These are phyloP conservation scores for Anas acuta DNA, from an alignment of 2,797 vertebrate species.

Conservation along the genomic window DNA sequence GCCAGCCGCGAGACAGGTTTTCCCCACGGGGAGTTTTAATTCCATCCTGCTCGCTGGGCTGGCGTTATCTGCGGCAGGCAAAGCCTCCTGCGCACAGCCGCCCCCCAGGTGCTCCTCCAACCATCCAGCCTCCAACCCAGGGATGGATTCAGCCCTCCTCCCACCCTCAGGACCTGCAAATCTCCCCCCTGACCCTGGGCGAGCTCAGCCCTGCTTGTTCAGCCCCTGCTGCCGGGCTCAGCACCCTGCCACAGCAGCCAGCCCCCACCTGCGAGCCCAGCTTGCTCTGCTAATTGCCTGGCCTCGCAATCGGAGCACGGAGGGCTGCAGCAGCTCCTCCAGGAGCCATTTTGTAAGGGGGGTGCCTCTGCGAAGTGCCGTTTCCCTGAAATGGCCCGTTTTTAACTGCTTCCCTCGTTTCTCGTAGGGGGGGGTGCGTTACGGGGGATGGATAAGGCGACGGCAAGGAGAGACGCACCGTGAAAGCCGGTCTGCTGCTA, in stretches of 20 bases:
- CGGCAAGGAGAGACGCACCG: background rate
- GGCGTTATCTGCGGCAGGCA: background rate
- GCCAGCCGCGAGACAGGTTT: background rate
- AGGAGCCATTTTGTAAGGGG: slow-evolving; percentile 39
- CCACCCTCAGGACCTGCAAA: background rate
- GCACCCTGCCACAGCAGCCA: background rate
- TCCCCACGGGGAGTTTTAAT: background rate
- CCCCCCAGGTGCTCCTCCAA: background rate
- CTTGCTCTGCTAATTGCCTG: background rate
- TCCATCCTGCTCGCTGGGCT: background rate
- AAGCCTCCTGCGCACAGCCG: background rate
- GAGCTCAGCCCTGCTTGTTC: background rate
- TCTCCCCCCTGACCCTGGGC: background rate
- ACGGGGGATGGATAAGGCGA: slow-evolving; percentile 18
- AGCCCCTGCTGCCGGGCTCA: background rate
- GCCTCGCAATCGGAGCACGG: slow-evolving; percentile 7
- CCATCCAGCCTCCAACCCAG: background rate
- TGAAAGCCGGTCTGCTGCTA: slow-evolving; percentile 52
- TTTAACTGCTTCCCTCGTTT: slow-evolving; percentile 20
- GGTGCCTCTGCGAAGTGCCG: background rate
- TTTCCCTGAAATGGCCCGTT: slow-evolving; percentile 32
- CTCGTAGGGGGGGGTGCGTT: slow-evolving; percentile 11
- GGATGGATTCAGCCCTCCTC: background rate
- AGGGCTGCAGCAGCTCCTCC: background rate
- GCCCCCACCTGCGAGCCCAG: background rate